Evolutionary conservation across 2,888 invertebrate species (phyloP).

Genomic region (Nomada ruficornis): DNA sequence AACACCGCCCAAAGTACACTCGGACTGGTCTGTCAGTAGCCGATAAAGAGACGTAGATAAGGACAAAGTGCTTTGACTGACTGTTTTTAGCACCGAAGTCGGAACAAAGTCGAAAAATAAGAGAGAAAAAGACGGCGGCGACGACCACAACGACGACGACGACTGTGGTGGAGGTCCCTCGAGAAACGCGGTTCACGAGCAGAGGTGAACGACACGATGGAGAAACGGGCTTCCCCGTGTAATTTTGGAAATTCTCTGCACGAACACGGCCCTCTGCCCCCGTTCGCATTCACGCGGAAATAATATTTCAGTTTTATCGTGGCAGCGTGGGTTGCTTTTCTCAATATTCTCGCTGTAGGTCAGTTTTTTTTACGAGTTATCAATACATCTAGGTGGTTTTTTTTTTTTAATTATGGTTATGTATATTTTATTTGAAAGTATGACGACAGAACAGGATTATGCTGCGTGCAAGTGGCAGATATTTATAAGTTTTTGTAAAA

Average conservation of each 20-base stretch:
- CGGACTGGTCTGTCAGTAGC: constrained; percentile 48
- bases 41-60: constrained; percentile 68
- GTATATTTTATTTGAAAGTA: too few relatives aligned
- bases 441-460: too few relatives aligned
- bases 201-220: constrained; percentile 68
- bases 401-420: too few relatives aligned
- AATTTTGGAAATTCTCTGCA: constrained; percentile 69
- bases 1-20: constrained; percentile 41
- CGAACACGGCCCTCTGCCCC: constrained; percentile 57
- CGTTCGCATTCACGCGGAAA: constrained; percentile 19
- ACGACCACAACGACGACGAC: too few relatives aligned
- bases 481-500: too few relatives aligned
- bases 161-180: neutral
- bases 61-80: constrained; percentile 40
- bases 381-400: too few relatives aligned
- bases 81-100: constrained; percentile 61
- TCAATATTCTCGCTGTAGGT: constrained; percentile 29
- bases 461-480: too few relatives aligned
- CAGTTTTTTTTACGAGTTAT: constrained; percentile 30
- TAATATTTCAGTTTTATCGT: constrained; percentile 18
- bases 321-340: constrained; percentile 1
- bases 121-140: neutral
- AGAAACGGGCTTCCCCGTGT: constrained; percentile 49
- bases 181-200: constrained; percentile 53
- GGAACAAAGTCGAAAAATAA: constrained; percentile 45